phyloP scores from a whole-genome alignment of 2,797 vertebrate genomes.

The Rhinichthys osculus region DNA sequence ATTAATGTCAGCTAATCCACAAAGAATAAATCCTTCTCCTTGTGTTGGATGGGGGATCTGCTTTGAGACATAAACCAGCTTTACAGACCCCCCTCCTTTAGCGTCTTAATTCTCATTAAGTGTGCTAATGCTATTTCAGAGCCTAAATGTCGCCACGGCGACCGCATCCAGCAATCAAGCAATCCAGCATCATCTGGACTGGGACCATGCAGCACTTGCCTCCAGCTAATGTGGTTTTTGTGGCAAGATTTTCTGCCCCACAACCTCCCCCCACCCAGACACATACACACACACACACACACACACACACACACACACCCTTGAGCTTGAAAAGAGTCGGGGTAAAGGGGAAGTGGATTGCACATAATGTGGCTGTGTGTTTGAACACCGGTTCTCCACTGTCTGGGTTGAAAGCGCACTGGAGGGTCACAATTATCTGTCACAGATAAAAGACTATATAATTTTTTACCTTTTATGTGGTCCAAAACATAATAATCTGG shows the following conservation, averaged over 20 bases:
- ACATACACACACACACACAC: conserved; percentile 25
- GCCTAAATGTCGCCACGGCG: conserved; percentile 75
- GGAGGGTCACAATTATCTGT: conserved; percentile 15
- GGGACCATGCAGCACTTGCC: conserved; percentile 31
- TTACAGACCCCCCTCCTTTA: conserved; percentile 67
- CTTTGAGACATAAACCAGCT: conserved; percentile 65
- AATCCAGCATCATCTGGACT: conserved; percentile 46
- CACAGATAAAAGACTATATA: not conserved
- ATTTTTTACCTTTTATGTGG: not conserved
- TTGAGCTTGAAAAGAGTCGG: conserved; percentile 34
- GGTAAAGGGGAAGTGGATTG: conserved; percentile 44
- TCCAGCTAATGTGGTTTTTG: conserved; percentile 42
- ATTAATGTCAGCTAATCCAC: conserved; percentile 85
- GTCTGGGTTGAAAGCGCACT: conserved; percentile 30
- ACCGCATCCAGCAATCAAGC: conserved; percentile 64
- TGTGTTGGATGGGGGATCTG: conserved; percentile 60
- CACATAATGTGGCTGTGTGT: conserved; percentile 29
- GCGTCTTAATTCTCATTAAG: conserved; percentile 83
- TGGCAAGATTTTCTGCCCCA: conserved; percentile 32
- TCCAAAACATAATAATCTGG: not conserved
- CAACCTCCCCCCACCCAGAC: conserved; percentile 15
- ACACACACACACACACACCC: conserved; percentile 29
- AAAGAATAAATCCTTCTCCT: conserved; percentile 84
- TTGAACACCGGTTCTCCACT: conserved; percentile 6
- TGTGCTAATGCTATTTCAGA: conserved; percentile 82